Percentiles rank a stretch among this genome's conserved stretches.
Conservation (phyloP, 2,888 invertebrate species). For the Iphiclides podalirius region DNA sequence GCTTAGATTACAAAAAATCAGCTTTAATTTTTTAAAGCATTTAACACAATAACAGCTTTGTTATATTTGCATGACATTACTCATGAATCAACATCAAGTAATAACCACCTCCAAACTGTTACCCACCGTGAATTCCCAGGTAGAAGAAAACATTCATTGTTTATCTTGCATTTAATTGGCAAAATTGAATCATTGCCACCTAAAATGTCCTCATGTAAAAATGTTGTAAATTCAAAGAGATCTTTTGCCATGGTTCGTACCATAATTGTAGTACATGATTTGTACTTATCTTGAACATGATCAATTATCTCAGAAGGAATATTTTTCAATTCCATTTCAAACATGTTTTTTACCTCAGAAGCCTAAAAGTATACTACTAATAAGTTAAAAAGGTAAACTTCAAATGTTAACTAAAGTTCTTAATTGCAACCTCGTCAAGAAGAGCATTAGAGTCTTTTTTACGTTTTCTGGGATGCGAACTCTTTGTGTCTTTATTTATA, state of each 20-base stretch:
- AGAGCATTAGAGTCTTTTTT: slow-evolving; percentile 33
- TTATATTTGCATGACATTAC: no score
- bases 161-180: slow-evolving; percentile 71
- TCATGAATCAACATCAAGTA: no score
- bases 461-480: slow-evolving; percentile 43
- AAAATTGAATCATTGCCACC: slow-evolving; percentile 80
- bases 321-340: slow-evolving; percentile 37
- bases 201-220: slow-evolving; percentile 44
- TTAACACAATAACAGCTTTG: no score
- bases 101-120: no score
- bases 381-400: slow-evolving; percentile 9
- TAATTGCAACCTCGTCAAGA: slow-evolving; percentile 46
- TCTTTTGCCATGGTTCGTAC: slow-evolving; percentile 48
- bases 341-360: slow-evolving; percentile 41
- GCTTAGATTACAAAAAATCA: no score
- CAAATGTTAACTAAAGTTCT: background rate
- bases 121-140: slow-evolving; percentile 83
- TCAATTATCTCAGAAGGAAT: slow-evolving; percentile 37
- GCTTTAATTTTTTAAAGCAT: no score
- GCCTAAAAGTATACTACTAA: slow-evolving; percentile 41
- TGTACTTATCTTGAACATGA: slow-evolving; percentile 32
- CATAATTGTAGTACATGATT: slow-evolving; percentile 50
- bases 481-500: slow-evolving; percentile 20
- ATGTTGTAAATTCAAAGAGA: slow-evolving; percentile 51
- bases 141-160: slow-evolving; percentile 79